Evolutionary conservation across 2,888 invertebrate species (phyloP), one percentile per base, ranked within the genome.

Genomic region (Ecliptopera silaceata): DNA sequence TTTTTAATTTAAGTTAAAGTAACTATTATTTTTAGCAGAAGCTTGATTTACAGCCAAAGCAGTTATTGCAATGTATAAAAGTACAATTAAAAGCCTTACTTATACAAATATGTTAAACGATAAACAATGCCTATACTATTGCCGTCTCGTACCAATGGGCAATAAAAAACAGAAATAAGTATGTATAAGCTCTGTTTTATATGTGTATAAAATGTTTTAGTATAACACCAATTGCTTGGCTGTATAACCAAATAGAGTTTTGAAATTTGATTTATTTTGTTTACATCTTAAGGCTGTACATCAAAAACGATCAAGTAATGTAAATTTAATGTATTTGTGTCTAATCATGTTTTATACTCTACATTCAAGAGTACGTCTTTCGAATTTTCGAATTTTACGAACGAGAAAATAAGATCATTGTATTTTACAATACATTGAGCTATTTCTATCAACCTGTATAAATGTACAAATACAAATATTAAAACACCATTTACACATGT

Each of bases 1-100:
- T 82, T 84, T 78, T 38, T 20, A 17, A 18, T 26, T 15, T 56
- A 75, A 72, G 68, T 81, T 80, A 80, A 77, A 77, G 75, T 79
- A 75, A 80, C 75, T 76, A 69, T 69, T 62, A 71, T 74, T 74
- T 77, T 72, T 76, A 77, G 76, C 71, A 72, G 65, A 63, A 66
- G 66, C 68, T 69, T 68, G 61, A 62, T 74, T 77, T 79, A 78
- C 79, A 82, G 77, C 75, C 78, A 77, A 74, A 65, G 70, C 12
- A 49, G 54, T 45, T 55, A 4, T 32, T 44, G 29, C 36, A 49
- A 26, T 4, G 22, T 44, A 17, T 63, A 75, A n/a, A n/a, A 75
- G 72, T 76, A 75, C 73, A 73, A 75, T 71, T 36, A 15, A 1
- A 22, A 26, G 26, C 26, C 8, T 26, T 26, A 26, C 26, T 26